phyloP scores from a whole-genome alignment of 2,797 vertebrate species.

The Sebastiscus albofasciatus region DNA sequence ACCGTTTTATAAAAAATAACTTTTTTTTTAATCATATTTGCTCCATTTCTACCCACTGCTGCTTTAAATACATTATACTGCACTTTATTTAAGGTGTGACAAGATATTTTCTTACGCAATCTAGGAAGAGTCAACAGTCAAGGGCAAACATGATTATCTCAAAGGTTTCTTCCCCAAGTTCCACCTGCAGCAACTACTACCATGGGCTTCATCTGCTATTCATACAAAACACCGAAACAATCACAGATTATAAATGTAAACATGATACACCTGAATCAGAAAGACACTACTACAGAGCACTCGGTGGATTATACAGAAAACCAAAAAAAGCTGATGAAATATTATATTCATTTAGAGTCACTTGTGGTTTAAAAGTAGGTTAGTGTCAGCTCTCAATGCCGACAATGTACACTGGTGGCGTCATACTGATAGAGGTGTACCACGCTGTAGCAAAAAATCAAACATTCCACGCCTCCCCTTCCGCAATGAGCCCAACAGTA shows the following conservation, averaged over 20 bases:
- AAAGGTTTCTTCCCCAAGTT: slow-evolving; percentile 15
- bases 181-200: slow-evolving; percentile 29
- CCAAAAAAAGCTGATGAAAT: too few species aligned
- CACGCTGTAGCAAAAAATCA: slow-evolving; percentile 49
- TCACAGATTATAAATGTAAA: slow-evolving; percentile 32
- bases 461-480: slow-evolving; percentile 41
- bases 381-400: neutral
- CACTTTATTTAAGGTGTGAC: slow-evolving; percentile 72
- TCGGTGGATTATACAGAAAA: neutral
- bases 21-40: too few species aligned
- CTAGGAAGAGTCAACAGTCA: slow-evolving; percentile 42
- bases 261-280: slow-evolving; percentile 70
- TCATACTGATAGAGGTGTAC: slow-evolving; percentile 63
- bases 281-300: slow-evolving; percentile 17
- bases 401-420: neutral
- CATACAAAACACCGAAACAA: slow-evolving; percentile 49
- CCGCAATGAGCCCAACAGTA: slow-evolving; percentile 70
- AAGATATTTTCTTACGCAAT: slow-evolving; percentile 16
- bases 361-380: neutral
- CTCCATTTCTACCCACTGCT: too few species aligned
- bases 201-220: slow-evolving; percentile 7
- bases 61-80: neutral
- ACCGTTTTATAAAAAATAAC: too few species aligned
- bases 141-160: slow-evolving; percentile 58
- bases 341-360: neutral